These are phyloP conservation scores for Hymenochirus boettgeri DNA, from an alignment of 2,113 vertebrate genomes.

Conservation along the genomic window DNA sequence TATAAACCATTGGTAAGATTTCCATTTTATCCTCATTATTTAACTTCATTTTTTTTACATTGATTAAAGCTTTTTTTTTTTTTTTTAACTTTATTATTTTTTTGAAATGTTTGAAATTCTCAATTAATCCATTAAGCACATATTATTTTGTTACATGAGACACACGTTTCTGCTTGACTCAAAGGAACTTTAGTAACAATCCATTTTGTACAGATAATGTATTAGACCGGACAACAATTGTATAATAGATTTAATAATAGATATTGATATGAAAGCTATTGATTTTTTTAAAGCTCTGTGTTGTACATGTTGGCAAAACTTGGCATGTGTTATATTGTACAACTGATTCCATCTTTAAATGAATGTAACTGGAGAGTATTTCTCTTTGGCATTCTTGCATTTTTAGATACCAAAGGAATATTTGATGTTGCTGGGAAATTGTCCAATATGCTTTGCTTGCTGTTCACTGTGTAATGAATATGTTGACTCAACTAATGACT, in stretches of 20 bases:
- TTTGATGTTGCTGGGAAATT: conserved; percentile 41
- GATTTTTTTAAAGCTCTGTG: conserved; percentile 17
- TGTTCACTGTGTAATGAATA: conserved; percentile 32
- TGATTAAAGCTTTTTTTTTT: too few relatives aligned
- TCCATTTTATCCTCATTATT: too few relatives aligned
- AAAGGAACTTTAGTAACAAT: conserved; percentile 39
- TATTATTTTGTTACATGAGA: conserved; percentile 14
- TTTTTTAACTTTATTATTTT: too few relatives aligned
- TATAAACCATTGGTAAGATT: too few relatives aligned
- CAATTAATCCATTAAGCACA: conserved; percentile 1
- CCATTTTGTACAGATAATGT: conserved; percentile 32
- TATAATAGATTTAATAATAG: conserved; percentile 18
- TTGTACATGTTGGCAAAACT: conserved; percentile 38
- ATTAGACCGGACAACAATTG: conserved; percentile 27
- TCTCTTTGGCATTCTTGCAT: conserved; percentile 32
- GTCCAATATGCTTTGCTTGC: conserved; percentile 40
- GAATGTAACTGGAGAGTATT: conserved; percentile 39
- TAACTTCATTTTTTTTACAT: too few relatives aligned
- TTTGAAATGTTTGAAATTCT: conserved; percentile 1
- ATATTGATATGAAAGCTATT: conserved; percentile 26
- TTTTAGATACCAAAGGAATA: conserved; percentile 42
- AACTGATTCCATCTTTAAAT: conserved; percentile 40
- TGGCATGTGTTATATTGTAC: conserved; percentile 21
- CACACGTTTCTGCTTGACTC: conserved; percentile 23
- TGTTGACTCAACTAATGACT: conserved; percentile 43